Conservation (phyloP, 2,888 invertebrate genomes). For the Melanostoma scalare region DNA sequence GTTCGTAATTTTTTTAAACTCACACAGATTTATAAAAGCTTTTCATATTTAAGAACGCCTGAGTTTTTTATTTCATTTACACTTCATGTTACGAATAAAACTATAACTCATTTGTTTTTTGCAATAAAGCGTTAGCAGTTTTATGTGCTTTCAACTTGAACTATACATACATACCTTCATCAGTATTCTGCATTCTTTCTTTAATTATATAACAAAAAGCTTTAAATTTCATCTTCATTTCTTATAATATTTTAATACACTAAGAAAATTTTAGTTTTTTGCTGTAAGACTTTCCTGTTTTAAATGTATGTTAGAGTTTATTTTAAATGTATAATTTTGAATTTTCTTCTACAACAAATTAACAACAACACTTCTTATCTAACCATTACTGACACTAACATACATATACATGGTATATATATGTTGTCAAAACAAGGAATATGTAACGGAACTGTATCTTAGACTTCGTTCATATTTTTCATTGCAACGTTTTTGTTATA, state of each 20-base stretch:
- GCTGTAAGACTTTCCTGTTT: not conserved
- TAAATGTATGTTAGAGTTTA: constrained; percentile 23
- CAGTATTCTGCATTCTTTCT: too few relatives aligned
- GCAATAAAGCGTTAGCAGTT: too few relatives aligned
- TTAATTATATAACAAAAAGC: too few relatives aligned
- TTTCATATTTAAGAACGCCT: not conserved
- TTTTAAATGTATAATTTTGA: constrained; percentile 13
- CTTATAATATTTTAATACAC: too few relatives aligned
- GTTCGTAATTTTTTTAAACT: constrained; percentile 14
- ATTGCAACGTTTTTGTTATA: constrained; percentile 24
- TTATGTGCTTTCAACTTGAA: too few relatives aligned
- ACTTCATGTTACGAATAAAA: too few relatives aligned
- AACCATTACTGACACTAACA: constrained; percentile 38
- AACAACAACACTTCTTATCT: constrained; percentile 3
- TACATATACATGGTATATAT: constrained; percentile 9
- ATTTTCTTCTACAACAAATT: constrained; percentile 13
- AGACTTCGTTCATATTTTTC: constrained; percentile 21
- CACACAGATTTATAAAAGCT: constrained; percentile 4
- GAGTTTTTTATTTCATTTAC: not conserved
- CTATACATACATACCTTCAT: too few relatives aligned
- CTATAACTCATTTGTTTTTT: too few relatives aligned
- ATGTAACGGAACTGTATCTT: constrained; percentile 17
- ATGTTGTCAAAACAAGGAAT: constrained; percentile 15
- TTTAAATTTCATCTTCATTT: not conserved
- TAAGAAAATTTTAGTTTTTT: too few relatives aligned